Conservation (phyloP, 2,888 invertebrate species). For the Clusia tigrina region DNA sequence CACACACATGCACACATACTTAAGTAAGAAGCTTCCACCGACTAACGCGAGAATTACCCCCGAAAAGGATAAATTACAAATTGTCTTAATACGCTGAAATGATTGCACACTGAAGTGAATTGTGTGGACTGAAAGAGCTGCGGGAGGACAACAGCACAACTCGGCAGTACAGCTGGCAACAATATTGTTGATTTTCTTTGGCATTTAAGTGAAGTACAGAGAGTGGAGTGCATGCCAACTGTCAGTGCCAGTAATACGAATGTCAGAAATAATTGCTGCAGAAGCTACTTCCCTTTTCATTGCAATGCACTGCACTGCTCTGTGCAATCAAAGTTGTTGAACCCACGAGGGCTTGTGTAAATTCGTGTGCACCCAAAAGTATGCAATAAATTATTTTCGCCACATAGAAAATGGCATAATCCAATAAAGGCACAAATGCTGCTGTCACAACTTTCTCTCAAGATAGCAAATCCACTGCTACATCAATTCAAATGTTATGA, state of each 20-base stretch:
- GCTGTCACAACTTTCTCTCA: background rate
- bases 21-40: slow-evolving; percentile 4
- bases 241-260: slow-evolving; percentile 18
- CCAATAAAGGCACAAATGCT: background rate
- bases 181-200: background rate
- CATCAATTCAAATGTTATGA: slow-evolving; percentile 15
- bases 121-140: background rate
- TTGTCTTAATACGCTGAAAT: slow-evolving; percentile 29
- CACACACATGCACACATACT: too few relatives aligned
- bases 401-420: too few relatives aligned
- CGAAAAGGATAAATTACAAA: slow-evolving; percentile 26
- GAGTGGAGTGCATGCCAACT: slow-evolving; percentile 16
- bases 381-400: background rate
- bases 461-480: background rate
- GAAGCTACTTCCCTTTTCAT: slow-evolving; percentile 21
- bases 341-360: too few relatives aligned
- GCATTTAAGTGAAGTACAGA: background rate
- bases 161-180: too few relatives aligned
- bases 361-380: too few relatives aligned
- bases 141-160: background rate
- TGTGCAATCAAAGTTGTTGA: background rate
- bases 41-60: slow-evolving; percentile 22
- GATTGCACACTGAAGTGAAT: slow-evolving; percentile 10
- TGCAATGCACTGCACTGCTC: background rate
- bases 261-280: slow-evolving; percentile 30